phyloP scores from a whole-genome alignment of 1,140 invertebrate genomes.

The Drosophila nebulosa region DNA sequence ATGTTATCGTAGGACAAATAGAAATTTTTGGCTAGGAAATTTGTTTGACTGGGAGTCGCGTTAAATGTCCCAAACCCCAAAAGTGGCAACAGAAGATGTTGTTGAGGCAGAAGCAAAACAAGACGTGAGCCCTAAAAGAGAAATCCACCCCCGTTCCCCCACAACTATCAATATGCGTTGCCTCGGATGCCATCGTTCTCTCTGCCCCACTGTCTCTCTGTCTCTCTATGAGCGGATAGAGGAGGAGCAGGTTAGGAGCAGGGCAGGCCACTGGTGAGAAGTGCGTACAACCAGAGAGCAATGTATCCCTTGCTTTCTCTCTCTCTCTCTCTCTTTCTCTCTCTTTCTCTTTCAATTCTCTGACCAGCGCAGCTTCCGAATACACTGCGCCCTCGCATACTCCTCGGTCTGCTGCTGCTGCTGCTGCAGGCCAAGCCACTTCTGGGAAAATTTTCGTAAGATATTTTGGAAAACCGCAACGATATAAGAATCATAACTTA shows the following conservation, averaged over 20 bases:
- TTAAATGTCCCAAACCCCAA: not conserved
- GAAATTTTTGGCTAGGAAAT: not conserved
- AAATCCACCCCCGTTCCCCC: no score
- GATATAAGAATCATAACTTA: not conserved
- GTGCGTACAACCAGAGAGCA: not conserved
- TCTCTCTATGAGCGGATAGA: no score
- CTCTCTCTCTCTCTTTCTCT: not conserved
- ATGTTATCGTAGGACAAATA: not conserved
- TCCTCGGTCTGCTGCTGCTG: not conserved
- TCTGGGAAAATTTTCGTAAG: not conserved
- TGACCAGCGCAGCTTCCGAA: not conserved
- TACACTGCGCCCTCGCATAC: not conserved
- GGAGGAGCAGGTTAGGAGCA: no score
- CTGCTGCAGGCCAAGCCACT: not conserved
- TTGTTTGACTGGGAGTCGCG: not conserved
- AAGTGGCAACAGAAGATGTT: conserved; percentile 7
- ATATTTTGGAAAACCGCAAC: not conserved
- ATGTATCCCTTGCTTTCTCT: not conserved
- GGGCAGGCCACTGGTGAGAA: no score
- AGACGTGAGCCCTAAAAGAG: not conserved
- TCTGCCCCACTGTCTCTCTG: not conserved
- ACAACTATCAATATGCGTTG: no score
- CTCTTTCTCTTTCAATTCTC: not conserved
- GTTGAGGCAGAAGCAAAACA: not conserved
- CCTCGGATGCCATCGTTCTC: no score